Conservation (phyloP, 2,797 vertebrate genomes). For the Cygnus olor region DNA sequence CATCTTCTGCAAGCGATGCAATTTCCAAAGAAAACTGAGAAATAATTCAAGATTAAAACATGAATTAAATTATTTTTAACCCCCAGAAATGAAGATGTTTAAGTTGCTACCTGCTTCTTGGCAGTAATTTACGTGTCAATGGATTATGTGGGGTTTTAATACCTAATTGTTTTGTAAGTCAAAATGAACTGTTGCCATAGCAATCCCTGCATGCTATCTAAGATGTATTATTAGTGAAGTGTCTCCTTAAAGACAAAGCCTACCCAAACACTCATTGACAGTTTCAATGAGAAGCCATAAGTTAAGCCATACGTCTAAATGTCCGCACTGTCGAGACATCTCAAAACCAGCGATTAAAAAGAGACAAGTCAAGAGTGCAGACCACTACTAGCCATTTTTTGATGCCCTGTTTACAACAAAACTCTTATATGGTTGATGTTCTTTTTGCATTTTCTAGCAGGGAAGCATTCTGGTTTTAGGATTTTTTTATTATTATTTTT, state of each 20-base stretch:
- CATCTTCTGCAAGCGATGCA: neutral
- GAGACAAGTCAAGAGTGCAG: neutral
- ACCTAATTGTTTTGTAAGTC: conserved; percentile 21
- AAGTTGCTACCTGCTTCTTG: neutral
- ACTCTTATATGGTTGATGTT: rapidly evolving
- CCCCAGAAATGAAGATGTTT: neutral
- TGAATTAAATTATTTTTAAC: neutral
- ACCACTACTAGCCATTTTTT: neutral
- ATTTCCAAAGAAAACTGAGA: neutral
- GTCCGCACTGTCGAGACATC: neutral
- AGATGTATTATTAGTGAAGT: neutral
- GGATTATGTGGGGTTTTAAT: neutral
- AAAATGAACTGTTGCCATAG: conserved; percentile 42
- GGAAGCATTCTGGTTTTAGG: neutral
- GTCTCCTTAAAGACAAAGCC: neutral
- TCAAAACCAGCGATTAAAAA: neutral
- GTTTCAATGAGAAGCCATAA: rapidly evolving
- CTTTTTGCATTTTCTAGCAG: neutral
- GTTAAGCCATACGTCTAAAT: neutral
- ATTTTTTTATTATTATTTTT: neutral
- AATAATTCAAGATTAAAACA: neutral
- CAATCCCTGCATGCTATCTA: neutral
- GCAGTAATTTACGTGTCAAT: neutral
- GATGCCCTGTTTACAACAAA: neutral
- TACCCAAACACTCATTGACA: neutral